Percentiles rank a stretch among this genome's conserved stretches.
Conservation (phyloP, 2,113 vertebrate genomes). For the Lasiurus borealis region DNA sequence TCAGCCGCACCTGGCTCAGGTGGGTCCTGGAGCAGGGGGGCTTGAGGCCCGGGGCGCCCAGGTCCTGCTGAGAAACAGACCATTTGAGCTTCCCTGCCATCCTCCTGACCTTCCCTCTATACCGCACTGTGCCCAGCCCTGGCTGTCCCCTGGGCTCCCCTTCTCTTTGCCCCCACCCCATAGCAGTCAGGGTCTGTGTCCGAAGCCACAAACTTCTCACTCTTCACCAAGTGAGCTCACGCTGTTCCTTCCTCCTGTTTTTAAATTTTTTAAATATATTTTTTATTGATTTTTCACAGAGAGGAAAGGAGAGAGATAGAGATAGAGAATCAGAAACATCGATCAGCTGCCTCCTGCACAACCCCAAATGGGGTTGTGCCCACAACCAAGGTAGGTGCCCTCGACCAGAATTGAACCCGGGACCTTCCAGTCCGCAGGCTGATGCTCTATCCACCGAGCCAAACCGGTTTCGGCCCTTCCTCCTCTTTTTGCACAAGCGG, state of each 20-base stretch:
- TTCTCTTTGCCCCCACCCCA: too few species aligned
- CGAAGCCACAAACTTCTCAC: background rate
- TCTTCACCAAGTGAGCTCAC: background rate
- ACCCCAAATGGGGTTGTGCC: too few species aligned
- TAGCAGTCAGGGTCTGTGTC: background rate
- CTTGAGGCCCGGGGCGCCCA: background rate
- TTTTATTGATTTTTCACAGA: too few species aligned
- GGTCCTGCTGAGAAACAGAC: constrained; percentile 60
- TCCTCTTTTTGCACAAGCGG: background rate
- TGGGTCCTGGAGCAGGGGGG: background rate
- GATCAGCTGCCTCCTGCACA: too few species aligned
- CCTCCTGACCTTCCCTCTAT: background rate
- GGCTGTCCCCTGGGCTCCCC: background rate
- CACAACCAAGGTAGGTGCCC: too few species aligned
- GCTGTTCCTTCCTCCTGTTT: background rate
- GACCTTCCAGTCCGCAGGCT: too few species aligned
- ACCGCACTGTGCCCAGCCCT: background rate
- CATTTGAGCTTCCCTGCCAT: background rate
- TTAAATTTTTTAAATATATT: too few species aligned
- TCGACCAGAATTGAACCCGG: too few species aligned
- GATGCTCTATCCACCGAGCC: too few species aligned
- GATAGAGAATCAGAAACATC: too few species aligned
- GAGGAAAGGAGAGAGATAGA: too few species aligned
- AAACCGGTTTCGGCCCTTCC: too few species aligned
- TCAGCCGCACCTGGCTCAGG: constrained; percentile 60